Evolutionary conservation across 2,888 invertebrate species (phyloP).

Genomic region (Xestia rhomboidea): DNA sequence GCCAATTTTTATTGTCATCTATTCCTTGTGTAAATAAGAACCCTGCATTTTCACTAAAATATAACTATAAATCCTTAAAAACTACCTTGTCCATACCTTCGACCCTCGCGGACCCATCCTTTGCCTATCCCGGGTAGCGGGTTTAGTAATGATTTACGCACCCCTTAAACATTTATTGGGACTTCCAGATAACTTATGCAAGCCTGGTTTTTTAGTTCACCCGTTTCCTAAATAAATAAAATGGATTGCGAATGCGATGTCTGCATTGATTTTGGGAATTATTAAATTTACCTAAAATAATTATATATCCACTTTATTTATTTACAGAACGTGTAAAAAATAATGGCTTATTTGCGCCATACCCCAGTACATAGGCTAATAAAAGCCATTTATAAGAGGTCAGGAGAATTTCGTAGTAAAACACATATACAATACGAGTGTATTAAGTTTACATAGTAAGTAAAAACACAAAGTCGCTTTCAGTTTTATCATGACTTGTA

Average conservation of each 20-base stretch:
- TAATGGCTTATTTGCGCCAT: neutral
- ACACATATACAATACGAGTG: slow-evolving; percentile 7
- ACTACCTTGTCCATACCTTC: slow-evolving; percentile 59
- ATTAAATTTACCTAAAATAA: slow-evolving; percentile 1
- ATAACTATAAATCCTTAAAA: slow-evolving; percentile 20
- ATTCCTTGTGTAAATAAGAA: neutral
- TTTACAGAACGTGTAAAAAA: neutral
- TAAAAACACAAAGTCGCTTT: slow-evolving; percentile 36
- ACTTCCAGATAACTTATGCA: slow-evolving; percentile 71
- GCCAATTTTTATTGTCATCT: neutral
- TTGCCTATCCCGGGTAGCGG: slow-evolving; percentile 68
- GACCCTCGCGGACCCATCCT: slow-evolving; percentile 51
- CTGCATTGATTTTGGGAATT: slow-evolving; percentile 54
- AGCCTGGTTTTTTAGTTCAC: slow-evolving; percentile 63
- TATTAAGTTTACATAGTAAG: slow-evolving; percentile 41
- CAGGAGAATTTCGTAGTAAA: slow-evolving; percentile 33
- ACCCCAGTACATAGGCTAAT: neutral
- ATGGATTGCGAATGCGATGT: slow-evolving; percentile 35
- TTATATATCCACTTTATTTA: no score
- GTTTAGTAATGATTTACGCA: slow-evolving; percentile 84
- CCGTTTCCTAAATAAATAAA: slow-evolving; percentile 63
- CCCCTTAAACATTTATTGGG: slow-evolving; percentile 86
- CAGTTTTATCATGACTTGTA: slow-evolving; percentile 36
- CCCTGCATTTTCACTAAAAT: neutral
- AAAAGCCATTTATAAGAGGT: slow-evolving; percentile 14